Conservation (phyloP, 2,113 vertebrate species). For the Notarius lentiginosus region DNA sequence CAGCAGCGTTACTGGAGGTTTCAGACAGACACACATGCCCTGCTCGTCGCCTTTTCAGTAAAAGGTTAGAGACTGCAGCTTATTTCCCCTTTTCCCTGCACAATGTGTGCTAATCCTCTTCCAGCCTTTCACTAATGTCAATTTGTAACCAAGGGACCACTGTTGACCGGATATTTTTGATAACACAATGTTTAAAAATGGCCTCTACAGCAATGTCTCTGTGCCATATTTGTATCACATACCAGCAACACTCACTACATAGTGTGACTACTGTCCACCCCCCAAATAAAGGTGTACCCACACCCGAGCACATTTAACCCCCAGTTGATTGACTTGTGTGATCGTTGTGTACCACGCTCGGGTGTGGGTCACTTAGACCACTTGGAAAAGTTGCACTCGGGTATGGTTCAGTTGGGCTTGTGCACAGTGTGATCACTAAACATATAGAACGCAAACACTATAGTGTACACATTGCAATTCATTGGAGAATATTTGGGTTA, state of each 20-base stretch:
- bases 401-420: too few relatives aligned
- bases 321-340: too few relatives aligned
- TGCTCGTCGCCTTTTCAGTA: not conserved
- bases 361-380: too few relatives aligned
- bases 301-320: too few relatives aligned
- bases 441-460: too few relatives aligned
- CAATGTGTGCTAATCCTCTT: too few relatives aligned
- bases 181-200: not conserved
- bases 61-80: not conserved
- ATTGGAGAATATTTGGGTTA: too few relatives aligned
- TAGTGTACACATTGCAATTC: too few relatives aligned
- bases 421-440: too few relatives aligned
- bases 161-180: not conserved
- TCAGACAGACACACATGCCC: not conserved
- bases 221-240: too few relatives aligned
- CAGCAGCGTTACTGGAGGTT: not conserved
- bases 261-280: not conserved
- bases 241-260: not conserved
- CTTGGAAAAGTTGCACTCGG: too few relatives aligned
- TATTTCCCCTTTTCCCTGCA: not conserved
- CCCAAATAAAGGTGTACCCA: not conserved
- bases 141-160: not conserved
- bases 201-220: not conserved
- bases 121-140: not conserved
- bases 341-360: too few relatives aligned